Conservation (phyloP, 2,113 vertebrate species). For the Lamprologus speciosus region DNA sequence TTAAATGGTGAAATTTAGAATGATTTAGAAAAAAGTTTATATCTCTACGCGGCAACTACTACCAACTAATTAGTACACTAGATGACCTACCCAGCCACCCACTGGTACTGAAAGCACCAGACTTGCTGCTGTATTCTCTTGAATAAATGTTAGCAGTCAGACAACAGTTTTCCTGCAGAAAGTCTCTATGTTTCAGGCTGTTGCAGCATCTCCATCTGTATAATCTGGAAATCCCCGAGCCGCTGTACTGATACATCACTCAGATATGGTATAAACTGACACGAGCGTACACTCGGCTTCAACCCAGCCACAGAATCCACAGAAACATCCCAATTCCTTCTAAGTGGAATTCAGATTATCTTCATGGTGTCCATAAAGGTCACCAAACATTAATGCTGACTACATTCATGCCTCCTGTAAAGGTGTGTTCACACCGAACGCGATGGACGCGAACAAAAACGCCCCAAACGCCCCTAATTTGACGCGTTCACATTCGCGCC, state of each 20-base stretch:
- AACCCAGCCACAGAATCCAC: background rate
- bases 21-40: background rate
- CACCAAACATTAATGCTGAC: background rate
- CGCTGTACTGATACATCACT: background rate
- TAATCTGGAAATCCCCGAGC: background rate
- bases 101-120: background rate
- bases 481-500: too few relatives aligned
- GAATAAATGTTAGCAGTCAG: background rate
- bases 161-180: background rate
- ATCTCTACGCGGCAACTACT: background rate
- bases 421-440: too few relatives aligned
- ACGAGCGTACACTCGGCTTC: background rate
- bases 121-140: background rate
- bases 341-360: background rate
- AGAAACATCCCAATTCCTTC: background rate
- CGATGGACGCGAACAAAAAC: too few relatives aligned
- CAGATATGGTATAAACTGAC: background rate
- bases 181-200: background rate
- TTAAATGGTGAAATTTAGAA: background rate
- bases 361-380: background rate
- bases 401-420: background rate
- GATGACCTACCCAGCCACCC: background rate
- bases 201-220: background rate
- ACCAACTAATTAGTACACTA: background rate
- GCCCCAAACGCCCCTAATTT: too few relatives aligned